Conservation (phyloP, 2,113 vertebrate species). For the Stigmatopora argus region DNA sequence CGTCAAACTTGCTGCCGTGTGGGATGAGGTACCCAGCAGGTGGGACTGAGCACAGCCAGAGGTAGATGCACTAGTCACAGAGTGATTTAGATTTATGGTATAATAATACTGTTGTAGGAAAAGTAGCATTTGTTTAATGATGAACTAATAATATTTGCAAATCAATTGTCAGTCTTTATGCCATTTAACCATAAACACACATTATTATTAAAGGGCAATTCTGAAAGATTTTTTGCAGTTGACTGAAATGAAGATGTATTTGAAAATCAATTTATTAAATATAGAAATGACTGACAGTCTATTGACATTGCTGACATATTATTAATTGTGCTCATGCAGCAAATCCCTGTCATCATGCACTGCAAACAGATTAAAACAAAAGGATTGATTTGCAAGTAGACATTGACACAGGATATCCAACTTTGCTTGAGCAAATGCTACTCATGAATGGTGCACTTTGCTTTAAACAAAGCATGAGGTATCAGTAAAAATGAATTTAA, state of each 20-base stretch:
- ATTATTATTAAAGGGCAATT: neutral
- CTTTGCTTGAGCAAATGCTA: conserved; percentile 20
- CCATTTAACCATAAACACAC: neutral
- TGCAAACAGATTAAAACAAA: conserved; percentile 36
- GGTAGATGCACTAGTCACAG: no score
- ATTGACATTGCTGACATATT: conserved; percentile 25
- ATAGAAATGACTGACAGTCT: conserved; percentile 35
- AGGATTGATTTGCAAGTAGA: conserved; percentile 35
- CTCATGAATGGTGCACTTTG: neutral
- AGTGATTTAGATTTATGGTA: no score
- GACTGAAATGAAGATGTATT: conserved; percentile 26
- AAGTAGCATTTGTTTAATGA: no score
- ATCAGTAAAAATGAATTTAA: conserved; percentile 1
- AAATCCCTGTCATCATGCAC: conserved; percentile 32
- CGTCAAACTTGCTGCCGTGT: no score
- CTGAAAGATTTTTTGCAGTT: neutral
- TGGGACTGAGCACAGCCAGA: no score
- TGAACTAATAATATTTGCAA: no score
- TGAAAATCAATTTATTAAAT: conserved; percentile 27
- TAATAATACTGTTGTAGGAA: no score
- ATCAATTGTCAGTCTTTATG: neutral
- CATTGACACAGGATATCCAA: conserved; percentile 32
- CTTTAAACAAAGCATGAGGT: neutral
- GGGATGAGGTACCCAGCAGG: no score
- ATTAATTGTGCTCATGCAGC: conserved; percentile 38